Evolutionary conservation across 2,797 vertebrate species (phyloP).

Genomic region (Tapirus indicus): DNA sequence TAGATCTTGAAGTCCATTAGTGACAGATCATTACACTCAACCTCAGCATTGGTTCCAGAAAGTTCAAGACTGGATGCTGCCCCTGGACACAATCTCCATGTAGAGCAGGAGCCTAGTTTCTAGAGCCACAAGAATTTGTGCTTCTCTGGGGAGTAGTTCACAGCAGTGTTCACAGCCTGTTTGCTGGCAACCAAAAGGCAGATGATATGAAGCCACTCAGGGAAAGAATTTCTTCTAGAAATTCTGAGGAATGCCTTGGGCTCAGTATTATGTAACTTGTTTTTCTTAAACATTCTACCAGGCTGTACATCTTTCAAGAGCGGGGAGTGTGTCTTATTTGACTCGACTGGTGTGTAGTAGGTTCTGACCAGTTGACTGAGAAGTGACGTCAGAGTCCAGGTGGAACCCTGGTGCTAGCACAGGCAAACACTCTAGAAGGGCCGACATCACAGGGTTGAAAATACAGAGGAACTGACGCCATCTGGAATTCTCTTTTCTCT

Average conservation of each 20-base stretch:
- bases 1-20: background rate
- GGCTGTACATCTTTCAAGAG: background rate
- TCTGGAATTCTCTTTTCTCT: background rate
- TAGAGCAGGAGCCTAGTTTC: background rate
- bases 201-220: background rate
- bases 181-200: background rate
- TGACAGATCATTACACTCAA: background rate
- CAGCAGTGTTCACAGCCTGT: background rate
- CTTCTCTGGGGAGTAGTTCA: background rate
- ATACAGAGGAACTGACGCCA: background rate
- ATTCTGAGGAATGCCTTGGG: background rate
- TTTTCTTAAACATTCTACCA: background rate
- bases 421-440: background rate
- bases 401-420: background rate
- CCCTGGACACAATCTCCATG: background rate
- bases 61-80: background rate
- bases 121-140: background rate
- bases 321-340: background rate
- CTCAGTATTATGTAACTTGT: background rate
- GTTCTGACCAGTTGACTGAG: background rate
- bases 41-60: background rate
- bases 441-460: rapidly evolving
- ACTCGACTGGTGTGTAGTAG: background rate
- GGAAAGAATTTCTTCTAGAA: background rate
- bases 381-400: background rate